Conservation (phyloP, 2,113 vertebrate species). For the Pseudorectes ferrugineus region DNA sequence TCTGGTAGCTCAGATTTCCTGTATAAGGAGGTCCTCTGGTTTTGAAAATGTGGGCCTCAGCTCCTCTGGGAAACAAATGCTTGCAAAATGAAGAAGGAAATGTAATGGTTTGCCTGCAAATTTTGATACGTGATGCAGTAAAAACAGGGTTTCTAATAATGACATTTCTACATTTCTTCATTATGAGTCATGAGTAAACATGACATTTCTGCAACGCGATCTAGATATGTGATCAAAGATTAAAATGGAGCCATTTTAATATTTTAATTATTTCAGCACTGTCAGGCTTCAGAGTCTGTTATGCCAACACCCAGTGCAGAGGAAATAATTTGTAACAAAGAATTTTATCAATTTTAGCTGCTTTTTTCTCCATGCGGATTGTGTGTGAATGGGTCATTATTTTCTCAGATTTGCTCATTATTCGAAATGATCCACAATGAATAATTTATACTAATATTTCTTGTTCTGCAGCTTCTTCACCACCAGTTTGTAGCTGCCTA, state of each 20-base stretch:
- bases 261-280: constrained; percentile 45
- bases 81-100: constrained; percentile 42
- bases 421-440: constrained; percentile 12
- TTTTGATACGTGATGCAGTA: constrained; percentile 35
- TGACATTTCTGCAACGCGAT: constrained; percentile 47
- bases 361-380: constrained; percentile 15
- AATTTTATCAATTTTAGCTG: constrained; percentile 57
- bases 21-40: constrained; percentile 51
- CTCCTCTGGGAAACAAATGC: constrained; percentile 37
- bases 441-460: constrained; percentile 56
- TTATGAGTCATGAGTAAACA: constrained; percentile 59
- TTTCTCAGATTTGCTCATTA: constrained; percentile 60
- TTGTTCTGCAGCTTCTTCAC: constrained; percentile 37
- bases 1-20: constrained; percentile 62
- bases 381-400: constrained; percentile 43
- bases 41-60: constrained; percentile 46
- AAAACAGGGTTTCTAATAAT: constrained; percentile 57
- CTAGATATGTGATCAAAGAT: constrained; percentile 44
- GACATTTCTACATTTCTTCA: constrained; percentile 61
- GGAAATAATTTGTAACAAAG: constrained; percentile 65
- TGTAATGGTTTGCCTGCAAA: constrained; percentile 17
- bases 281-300: constrained; percentile 14
- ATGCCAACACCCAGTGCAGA: background rate
- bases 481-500: constrained; percentile 31
- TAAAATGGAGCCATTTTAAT: constrained; percentile 47